phyloP scores from a whole-genome alignment of 2,797 vertebrate species.

The Labeo calbasu region DNA sequence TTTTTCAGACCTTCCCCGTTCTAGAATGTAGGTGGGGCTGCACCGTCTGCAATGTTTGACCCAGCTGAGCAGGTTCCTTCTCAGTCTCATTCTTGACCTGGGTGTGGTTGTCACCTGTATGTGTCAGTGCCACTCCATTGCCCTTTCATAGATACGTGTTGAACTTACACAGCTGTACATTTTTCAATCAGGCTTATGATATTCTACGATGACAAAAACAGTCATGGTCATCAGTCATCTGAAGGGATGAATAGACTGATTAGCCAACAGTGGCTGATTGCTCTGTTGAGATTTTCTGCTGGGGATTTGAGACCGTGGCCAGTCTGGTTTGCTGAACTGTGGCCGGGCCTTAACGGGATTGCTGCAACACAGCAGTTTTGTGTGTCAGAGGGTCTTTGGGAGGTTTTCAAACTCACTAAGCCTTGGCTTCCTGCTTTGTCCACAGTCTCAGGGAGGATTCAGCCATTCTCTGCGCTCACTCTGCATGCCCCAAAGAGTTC shows the following conservation, averaged over 20 bases:
- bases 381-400: slow-evolving; percentile 49
- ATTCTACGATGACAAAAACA: not conserved
- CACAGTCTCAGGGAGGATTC: slow-evolving; percentile 34
- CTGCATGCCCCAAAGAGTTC: slow-evolving; percentile 9
- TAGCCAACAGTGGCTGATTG: not conserved
- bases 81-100: slow-evolving; percentile 43
- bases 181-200: not conserved
- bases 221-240: not conserved
- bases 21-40: slow-evolving; percentile 45
- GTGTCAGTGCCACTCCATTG: slow-evolving; percentile 30
- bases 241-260: slow-evolving; percentile 18
- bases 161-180: not conserved
- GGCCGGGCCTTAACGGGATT: slow-evolving; percentile 37
- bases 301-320: slow-evolving; percentile 26
- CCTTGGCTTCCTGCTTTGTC: slow-evolving; percentile 31
- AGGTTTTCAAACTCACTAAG: slow-evolving; percentile 43
- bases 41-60: slow-evolving; percentile 40
- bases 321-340: slow-evolving; percentile 26
- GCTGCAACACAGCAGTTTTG: slow-evolving; percentile 49
- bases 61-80: slow-evolving; percentile 63
- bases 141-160: not conserved
- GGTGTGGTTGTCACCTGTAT: slow-evolving; percentile 58
- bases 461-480: slow-evolving; percentile 8
- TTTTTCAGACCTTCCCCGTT: slow-evolving; percentile 29
- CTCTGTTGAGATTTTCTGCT: slow-evolving; percentile 24